Evolutionary conservation across 2,888 invertebrate genomes (phyloP).

Genomic region (Druceiella hillmani): DNA sequence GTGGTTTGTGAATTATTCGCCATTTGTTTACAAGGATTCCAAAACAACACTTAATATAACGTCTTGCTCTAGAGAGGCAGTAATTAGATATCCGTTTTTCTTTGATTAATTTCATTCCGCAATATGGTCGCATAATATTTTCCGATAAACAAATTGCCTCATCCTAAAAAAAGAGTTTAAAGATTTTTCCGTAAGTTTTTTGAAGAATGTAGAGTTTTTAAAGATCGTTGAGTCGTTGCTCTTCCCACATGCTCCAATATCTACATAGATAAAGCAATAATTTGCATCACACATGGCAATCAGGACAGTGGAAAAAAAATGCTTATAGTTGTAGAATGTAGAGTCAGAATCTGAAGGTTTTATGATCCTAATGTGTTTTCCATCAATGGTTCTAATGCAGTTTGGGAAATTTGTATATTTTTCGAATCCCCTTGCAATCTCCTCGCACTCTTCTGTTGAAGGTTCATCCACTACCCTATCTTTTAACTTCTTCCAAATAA

Average conservation of each 20-base stretch:
- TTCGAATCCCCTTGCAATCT: constrained; percentile 1
- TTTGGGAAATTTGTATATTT: neutral
- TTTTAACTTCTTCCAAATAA: constrained; percentile 1
- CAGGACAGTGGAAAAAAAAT: constrained; percentile 1
- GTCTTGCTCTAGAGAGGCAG: no score
- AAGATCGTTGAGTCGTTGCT: neutral
- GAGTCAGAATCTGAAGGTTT: neutral
- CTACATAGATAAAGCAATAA: neutral
- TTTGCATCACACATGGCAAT: neutral
- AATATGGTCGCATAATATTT: no score
- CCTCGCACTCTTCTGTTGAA: neutral
- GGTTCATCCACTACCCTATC: constrained; percentile 1
- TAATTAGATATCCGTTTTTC: no score
- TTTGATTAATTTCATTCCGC: no score
- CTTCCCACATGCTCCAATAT: no score
- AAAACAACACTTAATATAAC: no score
- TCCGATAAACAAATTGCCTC: no score
- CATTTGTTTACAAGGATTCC: no score
- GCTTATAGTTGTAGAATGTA: neutral
- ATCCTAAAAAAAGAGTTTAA: no score
- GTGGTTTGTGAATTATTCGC: no score
- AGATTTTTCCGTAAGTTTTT: no score
- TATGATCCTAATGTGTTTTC: neutral
- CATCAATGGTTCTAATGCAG: neutral
- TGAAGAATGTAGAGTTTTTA: neutral